Base-by-base conservation (phyloP, 2,113 vertebrate genomes). In the Xenus cinereus region DNA sequence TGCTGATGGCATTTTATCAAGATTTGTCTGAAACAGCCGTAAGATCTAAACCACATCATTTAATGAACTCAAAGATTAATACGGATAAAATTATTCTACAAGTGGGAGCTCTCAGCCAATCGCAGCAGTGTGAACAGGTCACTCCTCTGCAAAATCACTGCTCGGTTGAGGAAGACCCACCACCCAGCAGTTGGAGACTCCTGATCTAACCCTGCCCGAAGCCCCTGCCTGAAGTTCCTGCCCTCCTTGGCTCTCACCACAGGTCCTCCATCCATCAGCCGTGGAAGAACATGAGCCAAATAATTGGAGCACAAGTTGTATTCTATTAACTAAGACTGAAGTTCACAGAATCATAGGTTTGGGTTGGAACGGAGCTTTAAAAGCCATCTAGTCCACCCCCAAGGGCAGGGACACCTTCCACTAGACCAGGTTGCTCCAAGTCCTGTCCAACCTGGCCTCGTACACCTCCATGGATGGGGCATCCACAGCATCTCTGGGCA, bases 41-140 rank as follows among this genome's bases (percentile, higher is more conserved):
- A 81, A 86, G 82, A 94, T 83, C 90, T 85, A 72, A 93, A 88
- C 84, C 51, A 62, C 87, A 68, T 39, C 54, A 64, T 88, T 94
- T 92, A 90, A 90, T 53, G 75, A 93, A 95, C 71, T 88, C 56
- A 6, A 33, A 73, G 87, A 94, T 79, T 87, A 89, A 91, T 73
- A 77, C 0, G 2, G 78, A 53, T 50, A 83, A 94, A 89, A 87
- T 69, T 63, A 91, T 79, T 74, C 72, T 72, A 39, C 75, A 69
- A 88, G 75, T 23, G 32, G 75, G 50, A 79, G 75, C 53, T 79
- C 71, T 30, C 79, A 26, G 69, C 68, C 84, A 86, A 86, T 80
- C 1, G 0, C 0, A 0, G 51, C 3, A 0, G 43, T 22, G 51
- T 2, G 1, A 69, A 32, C 20, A 23, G 51, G 63, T 75, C 0